Base-by-base conservation (phyloP, 2,888 invertebrate genomes). In the Terebella lapidaria region DNA sequence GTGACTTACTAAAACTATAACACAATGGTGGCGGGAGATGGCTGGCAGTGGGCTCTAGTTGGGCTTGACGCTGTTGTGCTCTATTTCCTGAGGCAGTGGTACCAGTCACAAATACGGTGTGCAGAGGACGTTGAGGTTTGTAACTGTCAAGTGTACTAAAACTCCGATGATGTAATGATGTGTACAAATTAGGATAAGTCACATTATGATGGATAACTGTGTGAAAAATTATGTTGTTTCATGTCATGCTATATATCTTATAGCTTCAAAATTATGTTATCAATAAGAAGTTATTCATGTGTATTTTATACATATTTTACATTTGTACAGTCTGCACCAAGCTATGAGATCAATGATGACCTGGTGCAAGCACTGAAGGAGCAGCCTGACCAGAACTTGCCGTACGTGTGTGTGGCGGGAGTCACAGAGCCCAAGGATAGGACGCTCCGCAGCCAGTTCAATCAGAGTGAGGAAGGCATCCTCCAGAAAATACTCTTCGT, bases 391-490 rank as follows among this genome's bases (percentile, higher is more conserved):
- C n/a, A 10, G 10, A 35, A 35, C 10, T 35, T 66, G 18, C 62
- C 61, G 5, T 66, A 66, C 42, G 62, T 58, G 18, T 58, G 60
- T 22, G 35, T 66, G 3, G 46, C 30, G 20, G 66, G 66, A 0
- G 30, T 57, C 1, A 52, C 58, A 0, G 56, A 63, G 49, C 51
- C 61, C 3, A 3, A 47, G 1, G 58, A 59, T 15, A 30, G 51
- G 18, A 55, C 60, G 3, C 52, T 60, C n/a, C 22, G 30, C 28
- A 64, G 66, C 24, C 55, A 57, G 45, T 59, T 46, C 55, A 51
- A 56, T 24, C 30, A 51, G 1, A 55, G 45, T 29, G 53, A 56
- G 22, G 25, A 53, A 10, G 65, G 67, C 3, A 61, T 67, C 42
- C 59, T 67, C 18, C 61, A 61, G 27, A 35, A 54, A 5, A 29